These are phyloP conservation scores for Bombus confusus DNA, from an alignment of 1,140 invertebrate genomes.

Conservation along the genomic window DNA sequence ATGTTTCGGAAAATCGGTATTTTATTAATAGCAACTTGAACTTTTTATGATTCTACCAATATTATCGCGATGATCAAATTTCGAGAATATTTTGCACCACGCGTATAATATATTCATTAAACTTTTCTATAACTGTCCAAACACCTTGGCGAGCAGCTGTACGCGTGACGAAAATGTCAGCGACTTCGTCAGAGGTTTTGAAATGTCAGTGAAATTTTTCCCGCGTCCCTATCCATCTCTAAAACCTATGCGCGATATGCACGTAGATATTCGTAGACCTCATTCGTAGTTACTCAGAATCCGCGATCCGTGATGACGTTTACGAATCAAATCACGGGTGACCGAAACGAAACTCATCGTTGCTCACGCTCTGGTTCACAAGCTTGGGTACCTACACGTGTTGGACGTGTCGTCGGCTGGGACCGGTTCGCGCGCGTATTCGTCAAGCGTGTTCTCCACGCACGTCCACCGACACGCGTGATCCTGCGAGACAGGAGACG, in stretches of 20 bases:
- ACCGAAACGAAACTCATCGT: constrained; percentile 62
- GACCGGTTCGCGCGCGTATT: not conserved
- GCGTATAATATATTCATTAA: no score
- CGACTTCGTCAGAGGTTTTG: no score
- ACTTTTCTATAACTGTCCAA: no score
- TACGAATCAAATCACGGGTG: constrained; percentile 57
- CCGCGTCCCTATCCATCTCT: no score
- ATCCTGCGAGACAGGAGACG: not conserved
- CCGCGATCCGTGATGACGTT: constrained; percentile 59
- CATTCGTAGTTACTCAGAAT: constrained; percentile 25
- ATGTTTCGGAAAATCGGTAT: no score
- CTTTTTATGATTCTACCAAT: no score
- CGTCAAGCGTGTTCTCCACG: constrained; percentile 1
- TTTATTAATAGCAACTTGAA: no score
- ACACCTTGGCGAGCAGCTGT: not conserved
- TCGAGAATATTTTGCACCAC: no score
- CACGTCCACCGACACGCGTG: constrained; percentile 7
- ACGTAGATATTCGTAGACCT: constrained; percentile 28
- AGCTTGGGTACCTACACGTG: constrained; percentile 19
- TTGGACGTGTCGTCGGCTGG: not conserved
- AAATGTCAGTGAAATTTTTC: not conserved
- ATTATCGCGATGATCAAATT: no score
- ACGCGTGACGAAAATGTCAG: not conserved
- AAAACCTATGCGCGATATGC: not conserved
- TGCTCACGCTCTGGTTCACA: constrained; percentile 52